Evolutionary conservation across 2,888 invertebrate genomes (phyloP).

Genomic region (Lottia scabra): DNA sequence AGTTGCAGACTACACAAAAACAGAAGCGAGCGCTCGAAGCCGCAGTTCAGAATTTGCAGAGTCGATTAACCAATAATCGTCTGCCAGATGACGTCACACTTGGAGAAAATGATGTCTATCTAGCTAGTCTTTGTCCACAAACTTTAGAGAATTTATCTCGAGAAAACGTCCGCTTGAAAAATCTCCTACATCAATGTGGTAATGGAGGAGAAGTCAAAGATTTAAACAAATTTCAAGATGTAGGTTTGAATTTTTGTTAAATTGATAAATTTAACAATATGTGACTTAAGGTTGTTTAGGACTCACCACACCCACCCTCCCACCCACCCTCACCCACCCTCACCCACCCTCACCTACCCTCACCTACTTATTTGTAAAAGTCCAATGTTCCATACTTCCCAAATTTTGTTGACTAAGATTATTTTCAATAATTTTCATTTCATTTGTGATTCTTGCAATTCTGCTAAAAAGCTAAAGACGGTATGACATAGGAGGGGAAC

Average conservation of each 20-base stretch:
- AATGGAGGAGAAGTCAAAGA: slow-evolving; percentile 44
- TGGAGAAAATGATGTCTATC: slow-evolving; percentile 53
- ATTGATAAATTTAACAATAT: no score
- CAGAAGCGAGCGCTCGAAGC: slow-evolving; percentile 46
- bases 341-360: no score
- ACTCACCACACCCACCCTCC: no score
- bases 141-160: slow-evolving; percentile 53
- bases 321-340: no score
- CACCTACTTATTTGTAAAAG: no score
- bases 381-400: no score
- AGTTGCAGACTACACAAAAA: slow-evolving; percentile 40
- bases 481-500: no score
- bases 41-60: slow-evolving; percentile 50
- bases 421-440: no score
- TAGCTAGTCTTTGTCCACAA: slow-evolving; percentile 53
- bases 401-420: no score
- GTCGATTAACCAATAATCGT: slow-evolving; percentile 45
- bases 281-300: no score
- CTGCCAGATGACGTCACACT: slow-evolving; percentile 41
- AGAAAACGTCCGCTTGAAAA: slow-evolving; percentile 53
- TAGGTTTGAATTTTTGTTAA: slow-evolving; percentile 18
- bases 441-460: no score
- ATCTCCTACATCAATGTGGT: slow-evolving; percentile 30
- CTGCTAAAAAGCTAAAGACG: no score
- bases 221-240: slow-evolving; percentile 38